These are phyloP conservation scores for Actenoides lindsayi DNA, from an alignment of 2,113 vertebrate species.

Conservation along the genomic window DNA sequence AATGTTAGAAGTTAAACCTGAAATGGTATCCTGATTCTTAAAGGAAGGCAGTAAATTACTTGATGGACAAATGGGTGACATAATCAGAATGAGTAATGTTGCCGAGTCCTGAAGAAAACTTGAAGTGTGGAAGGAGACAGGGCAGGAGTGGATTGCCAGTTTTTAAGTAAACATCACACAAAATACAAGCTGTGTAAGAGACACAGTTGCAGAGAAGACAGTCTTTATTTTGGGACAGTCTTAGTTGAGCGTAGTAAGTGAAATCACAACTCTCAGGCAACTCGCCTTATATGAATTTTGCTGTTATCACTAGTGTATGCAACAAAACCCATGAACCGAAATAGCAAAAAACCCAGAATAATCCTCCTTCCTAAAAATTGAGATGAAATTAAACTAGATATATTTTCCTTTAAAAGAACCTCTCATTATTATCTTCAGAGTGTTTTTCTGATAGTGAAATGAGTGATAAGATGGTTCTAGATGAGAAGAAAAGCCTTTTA, in stretches of 20 bases:
- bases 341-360: background rate
- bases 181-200: background rate
- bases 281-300: background rate
- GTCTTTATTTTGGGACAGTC: background rate
- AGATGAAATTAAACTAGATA: slow-evolving; percentile 43
- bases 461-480: slow-evolving; percentile 58
- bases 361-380: background rate
- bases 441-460: slow-evolving; percentile 54
- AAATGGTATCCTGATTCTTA: slow-evolving; percentile 65
- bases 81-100: slow-evolving; percentile 57
- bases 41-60: slow-evolving; percentile 60
- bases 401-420: slow-evolving; percentile 47
- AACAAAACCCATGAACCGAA: background rate
- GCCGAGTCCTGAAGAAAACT: slow-evolving; percentile 8
- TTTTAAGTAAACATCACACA: background rate
- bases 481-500: slow-evolving; percentile 63
- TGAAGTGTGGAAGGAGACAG: background rate
- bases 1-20: slow-evolving; percentile 66
- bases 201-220: background rate
- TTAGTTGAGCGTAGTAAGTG: background rate
- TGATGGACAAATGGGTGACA: slow-evolving; percentile 51
- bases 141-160: background rate
- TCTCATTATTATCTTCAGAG: slow-evolving; percentile 47
- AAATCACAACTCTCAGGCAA: background rate
- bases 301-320: background rate